Evolutionary conservation across 2,888 invertebrate species (phyloP).

Genomic region (Hofmannophila pseudospretella): DNA sequence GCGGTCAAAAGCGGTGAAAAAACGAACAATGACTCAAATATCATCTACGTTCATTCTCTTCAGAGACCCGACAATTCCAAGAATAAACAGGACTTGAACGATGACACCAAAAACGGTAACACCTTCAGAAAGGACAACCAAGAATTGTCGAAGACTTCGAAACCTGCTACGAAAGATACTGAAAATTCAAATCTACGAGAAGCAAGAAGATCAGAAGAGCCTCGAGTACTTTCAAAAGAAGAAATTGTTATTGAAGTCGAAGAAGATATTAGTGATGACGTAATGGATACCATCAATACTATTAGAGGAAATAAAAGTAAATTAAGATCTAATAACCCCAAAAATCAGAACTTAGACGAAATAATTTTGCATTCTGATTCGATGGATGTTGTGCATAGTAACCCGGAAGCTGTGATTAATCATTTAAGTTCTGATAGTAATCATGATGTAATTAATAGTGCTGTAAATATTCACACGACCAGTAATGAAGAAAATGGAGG

Average conservation of each 20-base stretch:
- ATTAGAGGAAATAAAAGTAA: background rate
- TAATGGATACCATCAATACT: conserved; percentile 1
- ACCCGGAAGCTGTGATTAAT: background rate
- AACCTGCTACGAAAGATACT: conserved; percentile 12
- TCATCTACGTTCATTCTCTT: conserved; percentile 20
- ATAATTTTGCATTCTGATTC: no score
- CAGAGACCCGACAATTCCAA: no score
- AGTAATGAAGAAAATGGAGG: no score
- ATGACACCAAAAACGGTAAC: no score
- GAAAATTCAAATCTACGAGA: background rate
- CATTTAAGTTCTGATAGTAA: background rate
- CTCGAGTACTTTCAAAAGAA: conserved; percentile 9
- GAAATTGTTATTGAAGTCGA: conserved; percentile 13
- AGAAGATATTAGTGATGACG: background rate
- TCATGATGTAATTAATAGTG: no score
- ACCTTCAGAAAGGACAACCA: background rate
- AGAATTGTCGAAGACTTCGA: conserved; percentile 5
- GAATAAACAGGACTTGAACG: no score
- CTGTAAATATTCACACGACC: no score
- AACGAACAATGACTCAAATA: conserved; percentile 25
- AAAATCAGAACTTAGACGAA: no score
- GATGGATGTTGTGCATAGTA: background rate
- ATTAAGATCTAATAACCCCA: background rate
- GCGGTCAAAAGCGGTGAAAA: conserved; percentile 7
- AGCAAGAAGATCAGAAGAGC: background rate